Percentiles rank a stretch among this genome's conserved stretches.
Evolutionary conservation across 2,888 invertebrate species (phyloP).

Genomic region (Cremastobaeus sp.): DNA sequence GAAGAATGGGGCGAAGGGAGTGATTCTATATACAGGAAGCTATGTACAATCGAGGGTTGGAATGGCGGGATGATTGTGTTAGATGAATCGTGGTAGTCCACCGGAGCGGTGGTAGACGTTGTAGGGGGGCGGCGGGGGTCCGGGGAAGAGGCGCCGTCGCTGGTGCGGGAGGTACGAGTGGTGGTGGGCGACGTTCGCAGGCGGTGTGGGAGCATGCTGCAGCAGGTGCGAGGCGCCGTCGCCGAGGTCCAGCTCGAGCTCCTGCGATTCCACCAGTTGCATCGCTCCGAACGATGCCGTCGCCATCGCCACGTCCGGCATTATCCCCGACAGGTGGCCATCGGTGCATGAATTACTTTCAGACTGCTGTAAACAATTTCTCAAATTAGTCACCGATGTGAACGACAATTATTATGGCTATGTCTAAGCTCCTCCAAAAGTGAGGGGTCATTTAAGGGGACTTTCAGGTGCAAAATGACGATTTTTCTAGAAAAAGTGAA

Average conservation of each 20-base stretch:
- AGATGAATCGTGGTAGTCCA: constrained; percentile 76
- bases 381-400: too few species aligned
- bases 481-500: too few species aligned
- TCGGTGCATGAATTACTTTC: constrained; percentile 82
- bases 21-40: constrained; percentile 19
- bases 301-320: constrained; percentile 97
- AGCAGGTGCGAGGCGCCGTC: constrained; percentile 87
- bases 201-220: constrained; percentile 71
- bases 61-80: constrained; percentile 54
- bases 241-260: constrained; percentile 90
- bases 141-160: constrained; percentile 74
- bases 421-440: too few species aligned
- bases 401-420: too few species aligned
- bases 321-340: constrained; percentile 88
- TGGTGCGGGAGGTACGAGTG: constrained; percentile 73
- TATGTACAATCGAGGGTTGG: constrained; percentile 22
- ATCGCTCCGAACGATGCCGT: constrained; percentile 86
- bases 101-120: constrained; percentile 75
- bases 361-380: constrained; percentile 74
- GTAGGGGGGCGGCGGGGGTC: constrained; percentile 73
- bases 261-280: constrained; percentile 82
- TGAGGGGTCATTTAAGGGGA: too few species aligned
- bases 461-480: too few species aligned
- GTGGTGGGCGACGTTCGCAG: constrained; percentile 70
- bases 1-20: neutral